These are phyloP conservation scores for Heliconius ethilla DNA, from an alignment of 2,888 invertebrate species.

Conservation along the genomic window DNA sequence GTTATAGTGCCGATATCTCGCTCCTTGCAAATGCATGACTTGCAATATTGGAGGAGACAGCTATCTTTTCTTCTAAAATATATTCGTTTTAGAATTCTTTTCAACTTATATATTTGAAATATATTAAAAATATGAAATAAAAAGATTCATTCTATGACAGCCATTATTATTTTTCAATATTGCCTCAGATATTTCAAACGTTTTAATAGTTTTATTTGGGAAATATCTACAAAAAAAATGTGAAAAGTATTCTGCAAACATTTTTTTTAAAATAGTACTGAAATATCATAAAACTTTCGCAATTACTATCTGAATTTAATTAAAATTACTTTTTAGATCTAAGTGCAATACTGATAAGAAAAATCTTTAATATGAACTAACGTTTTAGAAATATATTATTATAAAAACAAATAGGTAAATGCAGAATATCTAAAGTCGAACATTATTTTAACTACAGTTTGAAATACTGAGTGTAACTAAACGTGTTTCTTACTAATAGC, in stretches of 20 bases:
- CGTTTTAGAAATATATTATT: background rate
- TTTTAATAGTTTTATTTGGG: background rate
- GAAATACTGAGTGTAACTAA: conserved; percentile 43
- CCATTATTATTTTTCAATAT: background rate
- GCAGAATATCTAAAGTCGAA: background rate
- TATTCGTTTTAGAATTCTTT: conserved; percentile 3
- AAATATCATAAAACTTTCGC: background rate
- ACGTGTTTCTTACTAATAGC: conserved; percentile 55
- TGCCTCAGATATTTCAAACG: background rate
- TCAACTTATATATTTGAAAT: background rate
- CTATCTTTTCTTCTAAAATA: conserved; percentile 38
- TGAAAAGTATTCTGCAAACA: background rate
- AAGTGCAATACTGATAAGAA: too few relatives aligned
- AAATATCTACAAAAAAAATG: background rate
- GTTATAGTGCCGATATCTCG: conserved; percentile 30
- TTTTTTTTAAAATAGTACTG: background rate
- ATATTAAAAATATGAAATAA: background rate
- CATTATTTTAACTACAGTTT: conserved; percentile 13
- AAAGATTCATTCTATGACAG: background rate
- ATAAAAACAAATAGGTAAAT: conserved; percentile 6
- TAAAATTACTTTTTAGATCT: background rate
- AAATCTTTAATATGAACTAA: too few relatives aligned
- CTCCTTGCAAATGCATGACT: conserved; percentile 35
- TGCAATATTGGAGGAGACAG: conserved; percentile 36
- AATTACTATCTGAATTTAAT: background rate